Base-by-base conservation (phyloP, 2,113 vertebrate genomes). In the Phodopus roborovskii region DNA sequence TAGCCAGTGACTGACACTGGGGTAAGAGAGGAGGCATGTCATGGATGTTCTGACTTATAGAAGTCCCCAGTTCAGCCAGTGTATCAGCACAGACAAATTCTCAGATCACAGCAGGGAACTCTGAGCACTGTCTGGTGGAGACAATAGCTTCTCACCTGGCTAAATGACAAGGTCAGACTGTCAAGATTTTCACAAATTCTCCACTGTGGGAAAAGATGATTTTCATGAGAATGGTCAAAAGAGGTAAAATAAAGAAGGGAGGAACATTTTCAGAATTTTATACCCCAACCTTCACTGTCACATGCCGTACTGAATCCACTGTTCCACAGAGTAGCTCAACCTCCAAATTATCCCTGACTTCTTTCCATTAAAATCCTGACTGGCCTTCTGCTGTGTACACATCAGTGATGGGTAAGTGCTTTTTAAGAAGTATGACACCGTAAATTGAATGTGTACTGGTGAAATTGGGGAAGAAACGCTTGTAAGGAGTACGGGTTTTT, bases 291-390 rank as follows among this genome's bases (percentile, higher is more conserved):
- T 28, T 75, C 81, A 58, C 7, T 77, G 19, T 12, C 22, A 20
- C 3, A 2, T 50, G 1, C 19, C 22, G 45, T 70, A 1, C 11
- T 39, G 3, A 5, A 6, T 56, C 75, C 73, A 48, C 75, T 73
- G 0, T 88, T 66, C 45, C 24, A 91, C 48, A 88, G 19, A 94
- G 33, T 84, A 11, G 1, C 12, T 81, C 68, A 89, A 68, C 10
- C 30, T 92, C 89, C 68, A 81, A 89, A 71, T 78, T 42, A 88
- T 60, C 36, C 91, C 91, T 87, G 33, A 22, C 86, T 96, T 68
- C 39, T 30, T 60, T n/a, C 50, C 70, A 16, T 70, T 74, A 70
- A 83, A 94, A 94, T 82, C n/a, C 48, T 48, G 45, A 90, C 56
- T 42, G 16, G 77, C 68, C 91, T 73, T 89, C 36, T 48, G 6